Base-by-base conservation (phyloP, 1,140 invertebrate species). In the Apis cerana region DNA sequence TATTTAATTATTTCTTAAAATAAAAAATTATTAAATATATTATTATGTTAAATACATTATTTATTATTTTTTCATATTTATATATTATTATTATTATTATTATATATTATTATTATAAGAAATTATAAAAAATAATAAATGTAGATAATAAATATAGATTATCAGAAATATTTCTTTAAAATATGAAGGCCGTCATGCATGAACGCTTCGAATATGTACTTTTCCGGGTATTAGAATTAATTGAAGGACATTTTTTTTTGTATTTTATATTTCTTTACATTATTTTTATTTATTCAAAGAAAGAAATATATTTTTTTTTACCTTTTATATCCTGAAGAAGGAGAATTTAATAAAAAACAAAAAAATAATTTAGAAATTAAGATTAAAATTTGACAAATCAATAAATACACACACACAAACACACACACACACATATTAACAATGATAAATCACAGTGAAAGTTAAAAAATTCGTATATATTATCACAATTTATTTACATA, bases 171-270 rank as follows among this genome's bases (percentile, higher is more conserved):
- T 75, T 76, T 76, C 11, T n/a, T 68, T 81, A 11, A 62, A 75
- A 68, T 23, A 75, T 75, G 72, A 65, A 81, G 72, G 80, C 43
- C 64, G 80, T 75, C 52, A 52, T 75, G 80, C 80, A 67, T 48
- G 62, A 43, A 15, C 43, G 72, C 10, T 12, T 56, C 13, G 10
- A 58, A 67, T 67, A 52, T 59, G 67, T 68, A 13, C 10, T 59
- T 64, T 75, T 81, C 80, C 72, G 72, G n/a, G 64, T 7, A 56
- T 74, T 17, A 15, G 23, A 8, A 67, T 81, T 81, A 52, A 23
- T 75, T 76, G 72, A 68, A 81, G 80, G 80, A 52, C 54, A 2
- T 68, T 68, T 19, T 59, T 27, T 68, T 76, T 15, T 52, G 27
- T 17, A 15, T 1, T 4, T 80, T 17, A 52, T 17, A 68, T 12